phyloP scores from a whole-genome alignment of 2,888 invertebrate genomes.

The Lumbricus terrestris region DNA sequence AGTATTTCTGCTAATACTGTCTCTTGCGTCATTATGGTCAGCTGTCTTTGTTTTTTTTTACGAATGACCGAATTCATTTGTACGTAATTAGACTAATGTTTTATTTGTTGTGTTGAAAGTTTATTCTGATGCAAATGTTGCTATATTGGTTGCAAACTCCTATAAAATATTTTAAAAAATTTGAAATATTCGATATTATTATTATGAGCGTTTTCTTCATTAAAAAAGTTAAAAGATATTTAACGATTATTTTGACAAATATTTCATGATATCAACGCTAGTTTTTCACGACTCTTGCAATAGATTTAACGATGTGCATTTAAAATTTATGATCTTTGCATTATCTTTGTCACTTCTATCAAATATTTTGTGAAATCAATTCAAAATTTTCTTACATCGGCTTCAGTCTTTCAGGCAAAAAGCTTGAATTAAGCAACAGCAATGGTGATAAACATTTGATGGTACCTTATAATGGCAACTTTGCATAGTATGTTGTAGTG shows the following conservation, averaged over 20 bases:
- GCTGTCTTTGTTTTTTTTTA: neutral
- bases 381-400: neutral
- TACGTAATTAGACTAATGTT: neutral
- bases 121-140: neutral
- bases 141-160: neutral
- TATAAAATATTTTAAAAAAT: neutral
- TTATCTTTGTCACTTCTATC: neutral
- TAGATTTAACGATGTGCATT: neutral
- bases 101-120: neutral
- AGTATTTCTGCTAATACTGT: neutral
- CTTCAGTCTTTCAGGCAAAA: too few species aligned
- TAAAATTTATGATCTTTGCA: too few species aligned
- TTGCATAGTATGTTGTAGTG: neutral
- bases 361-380: neutral
- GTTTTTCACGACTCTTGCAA: neutral
- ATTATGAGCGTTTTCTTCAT: neutral
- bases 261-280: neutral
- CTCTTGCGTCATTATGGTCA: neutral
- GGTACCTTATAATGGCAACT: neutral
- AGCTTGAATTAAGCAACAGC: too few species aligned
- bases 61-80: neutral
- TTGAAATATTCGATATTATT: neutral
- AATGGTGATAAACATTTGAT: too few species aligned
- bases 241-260: neutral
- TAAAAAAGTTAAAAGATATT: neutral